Evolutionary conservation across 2,888 invertebrate genomes (phyloP).

Genomic region (Petrolisthes manimaculis): DNA sequence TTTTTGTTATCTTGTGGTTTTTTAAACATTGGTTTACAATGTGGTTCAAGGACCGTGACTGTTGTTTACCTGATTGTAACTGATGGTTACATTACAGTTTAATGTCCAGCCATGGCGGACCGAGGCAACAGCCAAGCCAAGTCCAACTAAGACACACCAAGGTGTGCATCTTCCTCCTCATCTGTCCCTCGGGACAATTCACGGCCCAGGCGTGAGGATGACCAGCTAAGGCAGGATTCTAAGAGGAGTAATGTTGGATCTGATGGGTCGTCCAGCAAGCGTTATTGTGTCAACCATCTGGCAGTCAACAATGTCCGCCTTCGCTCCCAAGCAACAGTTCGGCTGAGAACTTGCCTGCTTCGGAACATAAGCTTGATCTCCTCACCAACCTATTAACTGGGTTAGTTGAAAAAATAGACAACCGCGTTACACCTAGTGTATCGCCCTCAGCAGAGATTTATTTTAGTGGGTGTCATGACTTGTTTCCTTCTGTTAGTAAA

Average conservation of each 20-base stretch:
- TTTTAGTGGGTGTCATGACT: too few relatives aligned
- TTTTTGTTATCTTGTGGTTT: neutral
- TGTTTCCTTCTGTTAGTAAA: conserved; percentile 7
- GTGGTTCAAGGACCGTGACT: neutral
- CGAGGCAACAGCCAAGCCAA: neutral
- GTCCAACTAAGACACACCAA: neutral
- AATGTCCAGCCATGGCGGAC: neutral
- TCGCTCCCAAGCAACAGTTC: neutral
- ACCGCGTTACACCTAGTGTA: neutral
- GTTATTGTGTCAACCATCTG: neutral
- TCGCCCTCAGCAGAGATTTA: neutral
- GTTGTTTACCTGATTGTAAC: conserved; percentile 6
- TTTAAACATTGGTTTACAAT: neutral
- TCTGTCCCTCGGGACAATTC: neutral
- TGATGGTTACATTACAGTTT: neutral
- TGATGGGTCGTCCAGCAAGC: conserved; percentile 1
- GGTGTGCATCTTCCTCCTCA: conserved; percentile 8
- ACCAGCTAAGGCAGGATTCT: neutral
- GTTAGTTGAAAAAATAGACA: neutral
- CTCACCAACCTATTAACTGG: neutral
- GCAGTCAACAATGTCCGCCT: neutral
- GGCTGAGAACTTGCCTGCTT: neutral
- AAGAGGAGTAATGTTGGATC: conserved; percentile 14
- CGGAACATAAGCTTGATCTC: conserved; percentile 5
- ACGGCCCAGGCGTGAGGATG: conserved; percentile 2